Evolutionary conservation across 2,888 invertebrate species (phyloP), one percentile per base, ranked within the genome.

Genomic region (Amorpha juglandis): DNA sequence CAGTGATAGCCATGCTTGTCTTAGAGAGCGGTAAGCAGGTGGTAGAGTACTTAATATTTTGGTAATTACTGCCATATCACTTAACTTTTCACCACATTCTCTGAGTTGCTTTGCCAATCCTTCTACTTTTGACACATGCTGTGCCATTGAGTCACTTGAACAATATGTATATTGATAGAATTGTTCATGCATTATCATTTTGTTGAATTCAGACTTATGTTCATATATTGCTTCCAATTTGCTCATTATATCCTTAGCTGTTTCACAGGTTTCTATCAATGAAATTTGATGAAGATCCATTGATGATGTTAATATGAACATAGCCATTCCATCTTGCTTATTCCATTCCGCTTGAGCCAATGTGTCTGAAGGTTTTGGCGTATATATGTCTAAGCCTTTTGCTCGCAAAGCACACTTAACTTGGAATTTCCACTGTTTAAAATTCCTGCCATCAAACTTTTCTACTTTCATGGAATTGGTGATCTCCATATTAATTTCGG

Each of bases 21-120:
- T 68, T 0, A 78, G 52, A 21, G 75, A 68, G 52, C 76, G 66
- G 42, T 75, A 77, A 48, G 73, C 76, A 0, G 52, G 8, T 3
- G 76, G 78, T 47, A 77, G 63, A 7, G 74, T 76, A 14, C 76
- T 65, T 7, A 79, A 14, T 69, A 78, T 78, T 67, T 79, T 79
- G 9, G 78, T 77, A 0, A 77, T 78, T 0, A 78, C 58, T 1
- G 74, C 77, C 7, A 62, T 76, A 1, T 78, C 74, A 74, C 78
- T 78, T 0, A 78, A 42, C 11, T 3, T 62, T 63, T 79, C 77
- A 12, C 77, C 78, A 66, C 66, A 72, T 58, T 80, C 76, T 65
- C 68, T 72, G 0, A 76, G 27, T 47, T 75, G 73, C 55, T 77
- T 70, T 0, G 76, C 76, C 14, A 78, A 63, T 0, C 0, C 71